These are phyloP conservation scores for Sciurus vulgaris DNA, from an alignment of 2,797 vertebrate genomes.

Conservation along the genomic window DNA sequence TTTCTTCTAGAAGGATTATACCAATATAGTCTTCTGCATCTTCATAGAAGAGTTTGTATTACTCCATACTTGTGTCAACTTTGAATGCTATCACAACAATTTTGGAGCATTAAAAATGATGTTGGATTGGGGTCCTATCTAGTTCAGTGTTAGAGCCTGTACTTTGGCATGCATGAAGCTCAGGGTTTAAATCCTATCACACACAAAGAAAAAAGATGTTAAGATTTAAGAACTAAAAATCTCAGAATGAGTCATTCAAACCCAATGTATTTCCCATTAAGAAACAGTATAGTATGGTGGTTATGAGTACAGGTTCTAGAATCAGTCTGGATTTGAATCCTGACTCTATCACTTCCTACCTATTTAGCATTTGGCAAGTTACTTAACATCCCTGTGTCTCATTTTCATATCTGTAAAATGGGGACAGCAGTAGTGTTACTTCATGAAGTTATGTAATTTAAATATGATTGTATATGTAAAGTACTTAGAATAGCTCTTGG, in stretches of 20 bases:
- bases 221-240: not conserved
- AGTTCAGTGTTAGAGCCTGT: not conserved
- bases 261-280: not conserved
- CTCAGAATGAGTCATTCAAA: not conserved
- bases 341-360: not conserved
- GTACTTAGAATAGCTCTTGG: not conserved
- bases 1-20: not conserved
- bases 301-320: not conserved
- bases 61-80: not conserved
- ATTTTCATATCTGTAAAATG: conserved; percentile 10
- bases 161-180: not conserved
- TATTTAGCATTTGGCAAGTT: not conserved
- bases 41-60: not conserved
- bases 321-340: not conserved
- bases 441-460: conserved; percentile 5
- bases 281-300: not conserved
- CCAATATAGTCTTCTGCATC: not conserved
- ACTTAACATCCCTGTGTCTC: not conserved
- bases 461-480: not conserved
- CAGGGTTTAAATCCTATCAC: not conserved
- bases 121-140: not conserved
- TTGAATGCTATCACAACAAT: not conserved
- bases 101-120: conserved; percentile 6
- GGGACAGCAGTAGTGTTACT: not conserved
- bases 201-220: not conserved